Evolutionary conservation across 2,113 vertebrate species (phyloP), one percentile per base, ranked within the genome.

Genomic region (Coracopsis vasa): DNA sequence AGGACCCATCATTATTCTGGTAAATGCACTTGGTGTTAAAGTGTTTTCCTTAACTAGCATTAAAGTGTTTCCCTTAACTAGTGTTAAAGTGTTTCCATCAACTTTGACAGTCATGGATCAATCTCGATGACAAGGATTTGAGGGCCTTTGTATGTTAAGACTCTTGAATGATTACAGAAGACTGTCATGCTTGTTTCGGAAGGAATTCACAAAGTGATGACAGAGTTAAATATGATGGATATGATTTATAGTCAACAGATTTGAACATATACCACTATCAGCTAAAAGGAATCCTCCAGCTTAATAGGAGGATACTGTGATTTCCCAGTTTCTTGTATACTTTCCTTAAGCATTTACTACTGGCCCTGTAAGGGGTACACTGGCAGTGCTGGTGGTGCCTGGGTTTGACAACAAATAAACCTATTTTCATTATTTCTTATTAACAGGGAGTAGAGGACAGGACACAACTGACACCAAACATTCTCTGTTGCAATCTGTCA

Each of bases 401-500:
- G 45, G 2, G 3, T 64, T 91, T 80, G 54, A 91, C 42, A 90
- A 35, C 2, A 17, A 77, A 78, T 70, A 73, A 82, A 88, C 14
- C 4, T 91, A 35, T 92, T 94, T 90, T 80, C 50, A 56, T 92
- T 14, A 50, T 88, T 92, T 80, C 64, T 80, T 92, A 39, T 45
- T 94, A 92, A 84, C 71, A 88, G 16, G 14, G 74, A 85, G 17
- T 27, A 79, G 41, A 65, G 66, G 90, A 80, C 16, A 54, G 37
- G 19, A 60, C 58, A 74, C 70, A 93, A 60, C n/a, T 94, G 92
- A 94, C 70, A 90, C 31, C 45, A 94, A 82, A 83, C 28, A 90
- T 67, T 93, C 78, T 92, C 66, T 69, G 58, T 56, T 86, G 67
- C 54, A 96, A 95, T 96, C 93, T 94, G 70, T 97, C 93, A 94